Percentiles rank a stretch among this genome's conserved stretches.
These are phyloP conservation scores for Mastomys natalensis DNA, from an alignment of 2,113 vertebrate genomes.

Conservation along the genomic window DNA sequence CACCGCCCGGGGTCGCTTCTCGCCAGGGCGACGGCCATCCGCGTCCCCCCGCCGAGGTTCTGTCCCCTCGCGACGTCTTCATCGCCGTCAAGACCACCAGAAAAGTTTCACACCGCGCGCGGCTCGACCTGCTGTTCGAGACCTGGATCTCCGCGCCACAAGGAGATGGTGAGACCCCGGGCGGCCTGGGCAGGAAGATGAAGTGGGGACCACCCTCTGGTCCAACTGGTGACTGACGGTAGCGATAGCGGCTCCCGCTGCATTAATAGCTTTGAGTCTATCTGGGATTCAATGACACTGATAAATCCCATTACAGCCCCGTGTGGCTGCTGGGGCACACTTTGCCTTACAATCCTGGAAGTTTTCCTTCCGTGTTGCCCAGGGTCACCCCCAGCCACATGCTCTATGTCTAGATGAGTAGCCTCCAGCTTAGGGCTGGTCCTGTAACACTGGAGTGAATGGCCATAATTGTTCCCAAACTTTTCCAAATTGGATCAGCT, in stretches of 20 bases:
- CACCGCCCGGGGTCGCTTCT: conserved; percentile 41
- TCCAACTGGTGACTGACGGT: background rate
- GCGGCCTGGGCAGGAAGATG: background rate
- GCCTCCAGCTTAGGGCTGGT: no score
- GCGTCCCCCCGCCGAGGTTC: conserved; percentile 89
- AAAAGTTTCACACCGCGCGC: conserved; percentile 98
- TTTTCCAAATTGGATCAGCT: background rate
- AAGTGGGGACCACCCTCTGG: background rate
- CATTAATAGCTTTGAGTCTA: background rate
- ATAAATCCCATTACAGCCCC: background rate
- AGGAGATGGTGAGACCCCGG: conserved; percentile 91
- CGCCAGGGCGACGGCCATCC: conserved; percentile 65
- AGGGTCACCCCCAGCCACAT: background rate
- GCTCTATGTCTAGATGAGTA: background rate
- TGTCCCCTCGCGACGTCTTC: conserved; percentile 93
- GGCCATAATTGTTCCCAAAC: background rate
- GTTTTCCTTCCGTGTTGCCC: no score
- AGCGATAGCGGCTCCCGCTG: background rate
- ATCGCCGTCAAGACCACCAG: conserved; percentile 98
- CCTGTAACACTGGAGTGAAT: background rate
- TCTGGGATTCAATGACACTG: no score
- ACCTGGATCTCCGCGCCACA: conserved; percentile 97
- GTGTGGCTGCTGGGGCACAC: background rate
- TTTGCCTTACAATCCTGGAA: background rate
- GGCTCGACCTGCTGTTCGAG: conserved; percentile 95